Base-by-base conservation (phyloP, 2,888 invertebrate species). In the Heteromyza rotundicornis region DNA sequence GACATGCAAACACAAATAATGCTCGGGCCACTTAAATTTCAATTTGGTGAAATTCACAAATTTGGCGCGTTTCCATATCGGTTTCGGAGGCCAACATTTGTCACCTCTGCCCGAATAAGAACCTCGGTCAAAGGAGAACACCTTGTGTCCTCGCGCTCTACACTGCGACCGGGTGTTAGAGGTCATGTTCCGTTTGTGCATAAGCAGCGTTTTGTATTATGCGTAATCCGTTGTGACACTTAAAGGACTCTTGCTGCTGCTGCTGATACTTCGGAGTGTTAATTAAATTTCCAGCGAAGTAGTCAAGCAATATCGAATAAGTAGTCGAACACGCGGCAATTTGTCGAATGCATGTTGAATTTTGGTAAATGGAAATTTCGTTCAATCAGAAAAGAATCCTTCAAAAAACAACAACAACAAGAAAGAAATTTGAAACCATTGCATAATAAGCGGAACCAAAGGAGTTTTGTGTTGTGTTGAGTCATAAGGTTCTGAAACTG, bases 111-210 rank as follows among this genome's bases (percentile, higher is more conserved):
- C n/a, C n/a, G n/a, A n/a, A n/a, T n/a, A n/a, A n/a, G n/a, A n/a
- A n/a, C n/a, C n/a, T n/a, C n/a, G n/a, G n/a, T n/a, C n/a, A n/a
- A n/a, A n/a, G n/a, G n/a, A 7, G n/a, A n/a, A 3, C 40, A 14
- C 12, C 40, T n/a, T 40, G 40, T n/a, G 40, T n/a, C n/a, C n/a
- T n/a, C n/a, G n/a, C n/a, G n/a, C n/a, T n/a, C n/a, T n/a, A n/a
- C n/a, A n/a, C n/a, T n/a, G 7, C 5, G 20, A 64, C 67, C 67
- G 65, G 66, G 68, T 70, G 70, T 65, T 62, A 65, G 65, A 70
- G 68, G 68, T 70, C 68, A 61, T 68, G 68, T 69, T 65, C 64
- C 61, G n/a, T n/a, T n/a, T n/a, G n/a, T n/a, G n/a, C n/a, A n/a
- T n/a, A n/a, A n/a, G n/a, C n/a, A n/a, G n/a, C n/a, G n/a, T n/a